These are phyloP conservation scores for Bettongia penicillata DNA, from an alignment of 2,113 vertebrate species.

Conservation along the genomic window DNA sequence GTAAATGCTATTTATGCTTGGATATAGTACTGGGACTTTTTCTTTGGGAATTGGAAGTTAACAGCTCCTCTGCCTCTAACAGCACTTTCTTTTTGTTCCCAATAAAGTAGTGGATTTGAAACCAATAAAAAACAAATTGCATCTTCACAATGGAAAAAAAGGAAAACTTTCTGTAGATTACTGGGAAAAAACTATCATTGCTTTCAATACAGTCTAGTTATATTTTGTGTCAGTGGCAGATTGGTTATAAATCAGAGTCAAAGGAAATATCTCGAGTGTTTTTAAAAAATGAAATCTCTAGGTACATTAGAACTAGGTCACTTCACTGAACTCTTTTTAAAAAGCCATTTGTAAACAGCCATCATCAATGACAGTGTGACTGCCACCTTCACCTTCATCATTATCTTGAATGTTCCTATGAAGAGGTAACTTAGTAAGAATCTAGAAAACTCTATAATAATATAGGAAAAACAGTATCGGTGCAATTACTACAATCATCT, in stretches of 20 bases:
- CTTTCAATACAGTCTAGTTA: background rate
- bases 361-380: background rate
- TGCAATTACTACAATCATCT: background rate
- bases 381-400: background rate
- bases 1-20: background rate
- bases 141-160: background rate
- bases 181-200: background rate
- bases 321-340: background rate
- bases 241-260: background rate
- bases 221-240: background rate
- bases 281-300: background rate
- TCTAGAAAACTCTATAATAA: background rate
- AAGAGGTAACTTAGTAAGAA: background rate
- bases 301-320: background rate
- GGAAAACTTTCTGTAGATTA: background rate
- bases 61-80: background rate
- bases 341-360: background rate
- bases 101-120: background rate
- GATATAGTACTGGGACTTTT: background rate
- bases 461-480: background rate
- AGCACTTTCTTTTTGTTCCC: background rate
- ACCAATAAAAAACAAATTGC: background rate
- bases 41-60: background rate
- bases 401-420: background rate
- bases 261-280: background rate